phyloP scores from a whole-genome alignment of 2,113 vertebrate species.

The Noturus placidus region DNA sequence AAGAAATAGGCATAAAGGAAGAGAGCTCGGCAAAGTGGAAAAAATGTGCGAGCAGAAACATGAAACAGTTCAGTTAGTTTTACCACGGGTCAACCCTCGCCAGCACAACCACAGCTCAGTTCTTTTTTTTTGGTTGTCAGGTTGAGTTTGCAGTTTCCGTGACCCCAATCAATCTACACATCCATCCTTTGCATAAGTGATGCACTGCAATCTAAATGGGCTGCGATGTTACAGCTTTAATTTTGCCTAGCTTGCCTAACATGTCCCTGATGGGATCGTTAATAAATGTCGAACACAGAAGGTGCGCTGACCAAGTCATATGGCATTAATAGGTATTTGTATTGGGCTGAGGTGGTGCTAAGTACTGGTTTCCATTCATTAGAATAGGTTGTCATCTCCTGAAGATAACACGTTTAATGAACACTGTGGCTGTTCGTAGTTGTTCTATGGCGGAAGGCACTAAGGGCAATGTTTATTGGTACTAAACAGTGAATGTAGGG shows the following conservation, averaged over 20 bases:
- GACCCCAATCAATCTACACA: background rate
- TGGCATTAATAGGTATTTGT: background rate
- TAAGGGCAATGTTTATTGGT: background rate
- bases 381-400: background rate
- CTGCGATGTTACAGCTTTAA: background rate
- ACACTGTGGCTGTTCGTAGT: background rate
- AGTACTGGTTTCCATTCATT: background rate
- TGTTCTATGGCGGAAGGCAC: background rate
- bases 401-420: background rate
- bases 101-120: background rate
- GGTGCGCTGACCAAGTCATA: background rate
- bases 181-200: background rate
- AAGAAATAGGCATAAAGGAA: background rate
- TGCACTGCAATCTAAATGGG: background rate
- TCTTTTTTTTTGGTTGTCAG: background rate
- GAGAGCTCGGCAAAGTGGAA: constrained; percentile 20
- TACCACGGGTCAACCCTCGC: background rate
- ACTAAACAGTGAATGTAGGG: background rate
- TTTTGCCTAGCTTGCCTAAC: background rate
- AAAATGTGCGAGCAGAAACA: constrained; percentile 20
- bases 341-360: background rate
- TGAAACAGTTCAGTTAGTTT: constrained; percentile 27
- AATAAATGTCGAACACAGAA: background rate
- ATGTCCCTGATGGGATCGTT: background rate
- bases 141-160: background rate